These are phyloP conservation scores for Spizaetus ornatus DNA, from an alignment of 2,113 vertebrate species.

Conservation along the genomic window DNA sequence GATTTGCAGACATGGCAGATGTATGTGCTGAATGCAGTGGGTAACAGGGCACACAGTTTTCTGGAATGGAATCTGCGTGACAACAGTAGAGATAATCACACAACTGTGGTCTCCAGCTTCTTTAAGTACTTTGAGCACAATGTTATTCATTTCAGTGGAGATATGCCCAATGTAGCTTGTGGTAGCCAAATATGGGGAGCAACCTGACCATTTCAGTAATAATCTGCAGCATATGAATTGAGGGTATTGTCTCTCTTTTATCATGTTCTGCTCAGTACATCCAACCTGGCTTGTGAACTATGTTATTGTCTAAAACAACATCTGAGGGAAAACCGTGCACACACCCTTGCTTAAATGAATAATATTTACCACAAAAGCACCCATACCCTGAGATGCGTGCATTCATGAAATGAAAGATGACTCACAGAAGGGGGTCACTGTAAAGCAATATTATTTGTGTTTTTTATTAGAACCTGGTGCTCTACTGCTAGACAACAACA, in stretches of 20 bases:
- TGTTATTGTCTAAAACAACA: background rate
- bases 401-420: background rate
- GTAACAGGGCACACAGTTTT: background rate
- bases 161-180: background rate
- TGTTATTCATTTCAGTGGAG: background rate
- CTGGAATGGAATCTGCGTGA: background rate
- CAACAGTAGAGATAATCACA: background rate
- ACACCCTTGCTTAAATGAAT: background rate
- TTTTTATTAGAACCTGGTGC: slow-evolving; percentile 12
- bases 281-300: background rate
- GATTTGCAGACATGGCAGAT: background rate
- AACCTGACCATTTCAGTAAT: background rate
- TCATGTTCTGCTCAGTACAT: background rate
- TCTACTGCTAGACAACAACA: background rate
- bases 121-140: background rate
- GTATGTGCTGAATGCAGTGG: background rate
- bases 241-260: background rate
- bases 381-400: background rate
- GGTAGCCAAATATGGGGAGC: background rate
- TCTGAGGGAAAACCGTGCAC: background rate
- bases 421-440: background rate
- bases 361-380: background rate
- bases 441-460: background rate
- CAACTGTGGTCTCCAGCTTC: background rate
- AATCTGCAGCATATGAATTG: background rate